Evolutionary conservation across 1,140 invertebrate genomes (phyloP), one percentile per base, ranked within the genome.

Genomic region (Lepidurus arcticus): DNA sequence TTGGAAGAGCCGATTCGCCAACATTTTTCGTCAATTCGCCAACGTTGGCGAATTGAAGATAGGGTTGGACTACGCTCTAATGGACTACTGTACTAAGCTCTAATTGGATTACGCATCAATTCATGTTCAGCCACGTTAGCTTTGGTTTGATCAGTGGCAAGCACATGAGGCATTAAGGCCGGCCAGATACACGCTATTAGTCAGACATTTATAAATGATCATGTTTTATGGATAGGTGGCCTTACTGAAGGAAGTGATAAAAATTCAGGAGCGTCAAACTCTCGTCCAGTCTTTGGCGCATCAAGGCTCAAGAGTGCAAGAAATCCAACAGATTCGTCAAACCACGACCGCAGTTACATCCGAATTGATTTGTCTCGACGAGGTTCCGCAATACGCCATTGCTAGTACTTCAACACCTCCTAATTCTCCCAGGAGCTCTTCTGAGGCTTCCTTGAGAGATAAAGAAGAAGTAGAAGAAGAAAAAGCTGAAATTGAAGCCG

Each of bases 341-440:
- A 65, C 21, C 16, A 65, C 53, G 13, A 65, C 53, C n/a, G 21
- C n/a, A 7, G 53, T 65, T 47, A 5, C 53, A 13, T 65, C 53
- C 53, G 53, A 47, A 9, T 21, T 34, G 34, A 34, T 34, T 34
- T 34, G 13, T 21, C 53, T n/a, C 53, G 9, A 65, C 16, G 53
- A 65, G 53, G 16, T 8, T n/a, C 9, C 53, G 53, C 53, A 65
- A 65, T 21, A 13, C 21, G 21, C n/a, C 16, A 65, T 16, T 13
- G 53, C 53, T 13, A 65, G 53, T 21, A 65, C 53, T 65, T 65
- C 53, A 65, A 65, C 53, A 21, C 53, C 53, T 21, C 53, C 53
- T 21, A 65, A 65, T 65, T 65, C n/a, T 65, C n/a, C 7, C 16
- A 65, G 53, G 53, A 65, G 53, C 53, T 65, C 53, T 65, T 65